Conservation (phyloP, 1,140 invertebrate species). For the Aricia agestis region DNA sequence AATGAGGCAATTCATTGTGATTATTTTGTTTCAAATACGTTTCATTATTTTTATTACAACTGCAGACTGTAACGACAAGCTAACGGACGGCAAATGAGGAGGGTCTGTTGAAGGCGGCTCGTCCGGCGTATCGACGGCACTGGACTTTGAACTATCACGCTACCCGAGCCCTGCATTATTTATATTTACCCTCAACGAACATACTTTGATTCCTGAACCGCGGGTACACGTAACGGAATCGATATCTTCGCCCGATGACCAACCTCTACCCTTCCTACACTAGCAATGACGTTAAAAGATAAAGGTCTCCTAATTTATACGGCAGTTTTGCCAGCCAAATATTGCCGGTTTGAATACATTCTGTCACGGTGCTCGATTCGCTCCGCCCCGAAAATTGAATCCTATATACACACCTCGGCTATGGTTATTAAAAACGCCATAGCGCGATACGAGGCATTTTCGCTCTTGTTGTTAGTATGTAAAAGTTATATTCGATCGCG, state of each 20-base stretch:
- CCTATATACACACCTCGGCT: constrained; percentile 64
- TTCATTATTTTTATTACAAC: neutral
- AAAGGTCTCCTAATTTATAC: constrained; percentile 69
- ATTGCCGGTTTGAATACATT: constrained; percentile 73
- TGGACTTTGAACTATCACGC: constrained; percentile 74
- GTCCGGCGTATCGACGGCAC: constrained; percentile 49
- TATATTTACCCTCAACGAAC: constrained; percentile 73
- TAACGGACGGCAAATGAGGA: constrained; percentile 24
- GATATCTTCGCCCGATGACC: constrained; percentile 44
- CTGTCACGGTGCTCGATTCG: constrained; percentile 72
- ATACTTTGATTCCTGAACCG: constrained; percentile 69
- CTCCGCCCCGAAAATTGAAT: constrained; percentile 75
- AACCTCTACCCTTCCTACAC: constrained; percentile 46
- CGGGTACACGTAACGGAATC: constrained; percentile 60
- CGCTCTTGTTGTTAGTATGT: constrained; percentile 32
- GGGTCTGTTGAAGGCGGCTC: constrained; percentile 39
- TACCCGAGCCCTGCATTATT: constrained; percentile 69
- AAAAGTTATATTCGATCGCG: constrained; percentile 33
- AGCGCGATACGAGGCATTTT: constrained; percentile 25
- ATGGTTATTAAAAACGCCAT: constrained; percentile 45
- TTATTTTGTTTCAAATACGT: neutral
- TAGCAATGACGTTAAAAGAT: constrained; percentile 49
- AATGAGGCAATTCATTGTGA: neutral
- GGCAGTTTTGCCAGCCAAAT: constrained; percentile 63
- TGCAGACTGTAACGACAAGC: neutral